A percentile compares a stretch with the other conserved stretches of the same genome.
phyloP scores from a whole-genome alignment of 2,797 vertebrate species.

The Linurgus olivaceus region DNA sequence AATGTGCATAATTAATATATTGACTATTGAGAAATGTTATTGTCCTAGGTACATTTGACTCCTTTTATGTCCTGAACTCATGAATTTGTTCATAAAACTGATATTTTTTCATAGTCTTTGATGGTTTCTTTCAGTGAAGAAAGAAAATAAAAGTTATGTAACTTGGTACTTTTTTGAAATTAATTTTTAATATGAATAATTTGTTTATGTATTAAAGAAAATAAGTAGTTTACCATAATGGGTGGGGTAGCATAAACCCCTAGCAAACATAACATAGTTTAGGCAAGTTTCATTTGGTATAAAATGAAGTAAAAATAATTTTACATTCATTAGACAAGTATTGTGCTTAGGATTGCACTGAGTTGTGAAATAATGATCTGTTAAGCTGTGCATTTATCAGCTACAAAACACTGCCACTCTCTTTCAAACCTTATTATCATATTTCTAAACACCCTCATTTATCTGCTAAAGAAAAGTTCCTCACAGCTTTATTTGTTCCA shows the following conservation, averaged over 20 bases:
- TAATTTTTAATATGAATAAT: neutral
- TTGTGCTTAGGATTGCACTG: neutral
- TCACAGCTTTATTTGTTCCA: neutral
- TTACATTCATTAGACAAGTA: neutral
- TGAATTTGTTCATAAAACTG: neutral
- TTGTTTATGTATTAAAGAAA: neutral
- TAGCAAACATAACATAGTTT: neutral
- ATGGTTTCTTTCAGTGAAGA: neutral
- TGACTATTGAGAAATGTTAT: neutral
- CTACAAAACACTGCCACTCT: neutral
- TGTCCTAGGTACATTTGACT: neutral
- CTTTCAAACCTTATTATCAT: neutral
- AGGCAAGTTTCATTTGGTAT: neutral
- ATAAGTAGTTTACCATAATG: neutral
- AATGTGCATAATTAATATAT: neutral
- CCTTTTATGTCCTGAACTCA: neutral
- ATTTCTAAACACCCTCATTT: neutral
- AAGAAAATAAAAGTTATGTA: neutral
- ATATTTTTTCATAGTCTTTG: neutral
- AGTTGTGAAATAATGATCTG: neutral
- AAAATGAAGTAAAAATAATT: constrained; percentile 8
- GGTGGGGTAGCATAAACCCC: neutral
- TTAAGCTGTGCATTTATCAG: neutral
- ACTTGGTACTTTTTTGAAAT: neutral
- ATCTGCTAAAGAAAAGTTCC: neutral